These are phyloP conservation scores for Chaunax sp. DNA, from an alignment of 2,797 vertebrate genomes.

Conservation along the genomic window DNA sequence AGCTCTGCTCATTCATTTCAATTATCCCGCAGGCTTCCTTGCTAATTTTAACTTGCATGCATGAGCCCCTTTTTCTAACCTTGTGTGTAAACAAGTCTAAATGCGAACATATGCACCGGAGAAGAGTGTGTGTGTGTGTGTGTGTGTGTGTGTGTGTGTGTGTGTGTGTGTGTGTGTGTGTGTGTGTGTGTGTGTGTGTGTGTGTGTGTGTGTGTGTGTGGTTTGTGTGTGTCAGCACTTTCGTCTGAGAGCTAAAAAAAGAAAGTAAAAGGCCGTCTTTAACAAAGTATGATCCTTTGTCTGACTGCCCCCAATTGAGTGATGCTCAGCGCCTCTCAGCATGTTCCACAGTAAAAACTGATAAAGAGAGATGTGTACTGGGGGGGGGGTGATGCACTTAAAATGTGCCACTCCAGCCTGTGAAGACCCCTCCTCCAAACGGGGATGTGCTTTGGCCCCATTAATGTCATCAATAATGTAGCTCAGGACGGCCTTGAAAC, in stretches of 20 bases:
- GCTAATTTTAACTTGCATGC: constrained; percentile 62
- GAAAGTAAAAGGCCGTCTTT: constrained; percentile 43
- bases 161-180: constrained; percentile 1
- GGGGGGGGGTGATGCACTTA: constrained; percentile 35
- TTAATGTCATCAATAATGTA: constrained; percentile 82
- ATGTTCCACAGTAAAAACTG: constrained; percentile 15
- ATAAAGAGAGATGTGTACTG: constrained; percentile 5
- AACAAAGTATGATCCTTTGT: constrained; percentile 56
- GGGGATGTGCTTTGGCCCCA: constrained; percentile 57
- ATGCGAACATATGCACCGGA: constrained; percentile 64
- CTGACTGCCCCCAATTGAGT: constrained; percentile 48
- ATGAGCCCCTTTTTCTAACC: constrained; percentile 41
- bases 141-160: not conserved
- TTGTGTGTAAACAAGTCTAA: constrained; percentile 69
- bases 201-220: constrained; percentile 2
- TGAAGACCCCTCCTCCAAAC: constrained; percentile 34
- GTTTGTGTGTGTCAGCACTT: constrained; percentile 25
- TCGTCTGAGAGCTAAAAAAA: constrained; percentile 24
- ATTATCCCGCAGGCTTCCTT: constrained; percentile 53
- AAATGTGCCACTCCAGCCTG: constrained; percentile 64
- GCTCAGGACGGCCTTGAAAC: constrained; percentile 50
- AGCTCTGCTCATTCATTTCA: constrained; percentile 63
- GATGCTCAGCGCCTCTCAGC: not conserved
- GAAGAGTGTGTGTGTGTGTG: constrained; percentile 8
- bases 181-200: constrained; percentile 2